These are phyloP conservation scores for Coelogynopora nodosa DNA, from an alignment of 2,888 invertebrate species.

Conservation along the genomic window DNA sequence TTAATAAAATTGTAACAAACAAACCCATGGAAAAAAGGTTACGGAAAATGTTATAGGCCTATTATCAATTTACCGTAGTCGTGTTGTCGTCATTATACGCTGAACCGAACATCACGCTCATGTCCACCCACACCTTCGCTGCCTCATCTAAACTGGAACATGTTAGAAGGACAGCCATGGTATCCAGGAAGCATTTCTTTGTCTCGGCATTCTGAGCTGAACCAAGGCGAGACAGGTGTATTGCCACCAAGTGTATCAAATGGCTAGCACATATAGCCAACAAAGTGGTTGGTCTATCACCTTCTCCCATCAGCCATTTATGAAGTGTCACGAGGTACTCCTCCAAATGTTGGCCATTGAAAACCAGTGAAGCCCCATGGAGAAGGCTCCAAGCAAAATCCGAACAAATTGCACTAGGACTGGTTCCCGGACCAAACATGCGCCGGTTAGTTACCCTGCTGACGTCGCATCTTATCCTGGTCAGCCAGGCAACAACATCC, in stretches of 20 bases:
- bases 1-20: no score
- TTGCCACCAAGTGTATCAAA: not conserved
- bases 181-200: not conserved
- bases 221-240: not conserved
- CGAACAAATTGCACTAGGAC: not conserved
- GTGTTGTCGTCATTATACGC: not conserved
- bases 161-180: not conserved
- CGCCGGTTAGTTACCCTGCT: not conserved
- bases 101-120: not conserved
- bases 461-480: not conserved
- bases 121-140: not conserved
- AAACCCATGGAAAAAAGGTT: no score
- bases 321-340: not conserved
- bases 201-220: not conserved
- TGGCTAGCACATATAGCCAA: not conserved
- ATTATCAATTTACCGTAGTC: not conserved
- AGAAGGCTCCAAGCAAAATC: not conserved
- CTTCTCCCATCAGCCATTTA: not conserved
- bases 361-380: not conserved
- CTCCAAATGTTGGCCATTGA: not conserved
- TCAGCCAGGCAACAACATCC: conserved; percentile 7
- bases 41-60: no score
- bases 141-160: not conserved
- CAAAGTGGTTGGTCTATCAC: not conserved
- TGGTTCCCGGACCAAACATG: not conserved